phyloP scores from a whole-genome alignment of 2,888 invertebrate species.

The Incurvaria masculella region DNA sequence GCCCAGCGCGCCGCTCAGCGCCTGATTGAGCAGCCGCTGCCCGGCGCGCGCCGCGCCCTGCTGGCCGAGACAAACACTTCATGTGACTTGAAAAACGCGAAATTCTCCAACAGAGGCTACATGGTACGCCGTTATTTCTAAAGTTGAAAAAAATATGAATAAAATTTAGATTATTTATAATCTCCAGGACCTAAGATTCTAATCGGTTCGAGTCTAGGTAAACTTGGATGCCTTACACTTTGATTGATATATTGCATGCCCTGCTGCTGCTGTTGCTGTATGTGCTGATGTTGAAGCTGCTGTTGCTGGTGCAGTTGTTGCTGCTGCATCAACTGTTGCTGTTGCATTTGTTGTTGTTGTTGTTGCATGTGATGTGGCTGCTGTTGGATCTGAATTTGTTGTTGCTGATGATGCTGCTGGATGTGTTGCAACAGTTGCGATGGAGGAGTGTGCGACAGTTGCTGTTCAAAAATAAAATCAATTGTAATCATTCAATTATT shows the following conservation, averaged over 20 bases:
- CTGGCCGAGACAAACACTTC: background rate
- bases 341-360: conserved; percentile 19
- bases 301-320: conserved; percentile 22
- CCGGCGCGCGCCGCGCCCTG: conserved; percentile 19
- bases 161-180: no score
- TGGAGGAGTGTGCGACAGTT: conserved; percentile 21
- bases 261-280: conserved; percentile 18
- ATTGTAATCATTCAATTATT: no score
- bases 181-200: no score
- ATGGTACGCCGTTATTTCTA: no score
- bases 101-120: no score
- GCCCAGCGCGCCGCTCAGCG: conserved; percentile 23
- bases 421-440: conserved; percentile 27
- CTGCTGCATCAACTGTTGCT: conserved; percentile 20
- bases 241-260: conserved; percentile 39
- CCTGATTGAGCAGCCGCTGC: conserved; percentile 37
- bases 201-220: no score
- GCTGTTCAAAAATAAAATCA: no score
- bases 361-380: conserved; percentile 17
- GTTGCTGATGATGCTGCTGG: conserved; percentile 18
- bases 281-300: conserved; percentile 26
- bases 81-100: no score
- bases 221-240: no score
- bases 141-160: no score
- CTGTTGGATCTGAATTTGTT: conserved; percentile 1